phyloP scores from a whole-genome alignment of 2,113 vertebrate genomes.

The Pipra filicauda region DNA sequence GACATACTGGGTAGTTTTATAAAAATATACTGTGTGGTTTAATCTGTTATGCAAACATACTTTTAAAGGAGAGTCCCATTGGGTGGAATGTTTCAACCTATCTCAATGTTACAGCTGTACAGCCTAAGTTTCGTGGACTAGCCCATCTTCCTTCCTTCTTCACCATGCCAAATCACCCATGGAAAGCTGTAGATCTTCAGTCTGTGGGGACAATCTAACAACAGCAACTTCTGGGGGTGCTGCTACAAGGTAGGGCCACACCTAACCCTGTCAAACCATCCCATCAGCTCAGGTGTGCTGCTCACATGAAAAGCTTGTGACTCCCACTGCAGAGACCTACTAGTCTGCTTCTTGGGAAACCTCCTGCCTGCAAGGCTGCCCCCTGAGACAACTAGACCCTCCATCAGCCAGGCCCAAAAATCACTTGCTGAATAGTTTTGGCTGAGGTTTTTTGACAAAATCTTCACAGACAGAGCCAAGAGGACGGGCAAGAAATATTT shows the following conservation, averaged over 20 bases:
- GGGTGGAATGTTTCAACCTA: neutral
- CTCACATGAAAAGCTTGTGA: accelerated
- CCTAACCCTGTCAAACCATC: neutral
- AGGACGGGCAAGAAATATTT: neutral
- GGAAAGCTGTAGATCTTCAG: neutral
- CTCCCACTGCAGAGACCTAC: neutral
- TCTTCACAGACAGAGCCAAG: neutral
- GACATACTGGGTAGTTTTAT: neutral
- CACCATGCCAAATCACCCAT: neutral
- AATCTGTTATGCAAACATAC: neutral
- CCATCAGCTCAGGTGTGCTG: neutral
- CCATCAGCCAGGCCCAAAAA: neutral
- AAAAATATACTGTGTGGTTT: neutral
- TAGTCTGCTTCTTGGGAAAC: neutral
- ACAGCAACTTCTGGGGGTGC: neutral
- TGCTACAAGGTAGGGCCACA: neutral
- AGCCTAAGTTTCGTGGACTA: neutral
- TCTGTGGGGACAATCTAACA: neutral
- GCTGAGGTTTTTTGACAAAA: neutral
- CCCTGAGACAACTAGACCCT: neutral
- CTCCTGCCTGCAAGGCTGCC: neutral
- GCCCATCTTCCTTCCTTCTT: neutral
- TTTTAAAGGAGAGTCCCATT: neutral
- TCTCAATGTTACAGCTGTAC: neutral
- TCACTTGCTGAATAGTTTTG: neutral